Base-by-base conservation (phyloP, 2,888 invertebrate species). In the Heliothis peltigera region DNA sequence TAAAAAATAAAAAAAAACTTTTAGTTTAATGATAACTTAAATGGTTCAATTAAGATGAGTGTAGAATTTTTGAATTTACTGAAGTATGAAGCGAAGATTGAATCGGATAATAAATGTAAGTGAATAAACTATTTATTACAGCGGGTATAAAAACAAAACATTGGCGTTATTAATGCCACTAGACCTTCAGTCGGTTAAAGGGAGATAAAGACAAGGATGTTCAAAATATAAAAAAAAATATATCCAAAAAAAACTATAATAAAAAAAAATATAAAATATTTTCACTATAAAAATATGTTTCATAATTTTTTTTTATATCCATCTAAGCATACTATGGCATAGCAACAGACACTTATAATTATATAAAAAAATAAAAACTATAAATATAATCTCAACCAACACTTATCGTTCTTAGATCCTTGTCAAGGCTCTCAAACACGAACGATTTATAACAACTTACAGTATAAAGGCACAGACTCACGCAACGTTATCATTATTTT, bases 1-100 rank as follows among this genome's bases (percentile, higher is more conserved):
- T 17, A 64, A 64, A 64, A 47, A 74, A 62, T 66, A 67, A 63
- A 47, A 67, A 58, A 52, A 77, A 79, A 68, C 77, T 73, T 69
- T 63, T 68, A 75, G 49, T 77, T n/a, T 62, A 25, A 71, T 77
- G 60, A 44, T 73, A 77, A 77, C 53, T 75, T 77, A 67, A 73
- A 77, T 70, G 66, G 67, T 67, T 65, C 70, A 69, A 80, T 61
- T 85, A 93, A 90, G 89, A 93, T 93, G 93, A 92, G 90, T 91
- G 91, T 89, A 66, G 87, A 90, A 80, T 82, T 92, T 39, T 81
- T 91, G 47, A 88, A 87, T 70, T 75, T 90, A 68, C 70, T 90
- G 61, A 91, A 90, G 79, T 78, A 89, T 87, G 91, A 92, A 84
- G 80, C 84, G 42, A 87, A 85, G 81, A 67, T 82, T 84, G 79